A percentile compares a stretch with the other conserved stretches of the same genome.
Conservation (phyloP, 35 echinoderm and acorn worm species). For the Anneissia japonica region DNA sequence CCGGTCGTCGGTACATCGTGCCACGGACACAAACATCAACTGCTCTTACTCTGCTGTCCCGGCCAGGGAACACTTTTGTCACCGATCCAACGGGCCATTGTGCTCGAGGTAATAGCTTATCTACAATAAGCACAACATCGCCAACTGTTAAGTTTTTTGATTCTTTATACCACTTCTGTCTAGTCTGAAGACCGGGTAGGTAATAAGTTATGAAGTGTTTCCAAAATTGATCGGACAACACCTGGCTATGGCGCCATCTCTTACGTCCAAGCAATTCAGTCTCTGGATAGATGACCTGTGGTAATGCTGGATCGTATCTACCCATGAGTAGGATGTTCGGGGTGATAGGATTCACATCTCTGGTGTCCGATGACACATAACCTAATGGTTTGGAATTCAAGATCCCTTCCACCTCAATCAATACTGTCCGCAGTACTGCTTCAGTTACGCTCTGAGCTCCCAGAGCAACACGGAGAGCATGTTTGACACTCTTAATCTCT, state of each 20-base stretch:
- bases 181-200: constrained; percentile 4
- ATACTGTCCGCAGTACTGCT: constrained; percentile 26
- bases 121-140: constrained; percentile 32
- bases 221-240: constrained; percentile 41
- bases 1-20: too few species aligned
- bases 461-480: not conserved
- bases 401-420: constrained; percentile 27
- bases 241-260: constrained; percentile 42
- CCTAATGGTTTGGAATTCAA: constrained; percentile 38
- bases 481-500: constrained; percentile 15
- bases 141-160: constrained; percentile 22
- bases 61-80: constrained; percentile 8
- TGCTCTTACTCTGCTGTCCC: too few species aligned
- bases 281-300: not conserved
- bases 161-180: constrained; percentile 39
- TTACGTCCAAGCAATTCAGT: not conserved
- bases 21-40: too few species aligned
- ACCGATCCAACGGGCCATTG: constrained; percentile 29
- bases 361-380: constrained; percentile 23
- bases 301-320: constrained; percentile 2
- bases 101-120: constrained; percentile 1
- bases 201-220: constrained; percentile 18
- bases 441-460: not conserved
- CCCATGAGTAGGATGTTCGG: constrained; percentile 35
- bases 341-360: constrained; percentile 25